phyloP scores from a whole-genome alignment of 2,888 invertebrate genomes.

The Plagiodera versicolora region DNA sequence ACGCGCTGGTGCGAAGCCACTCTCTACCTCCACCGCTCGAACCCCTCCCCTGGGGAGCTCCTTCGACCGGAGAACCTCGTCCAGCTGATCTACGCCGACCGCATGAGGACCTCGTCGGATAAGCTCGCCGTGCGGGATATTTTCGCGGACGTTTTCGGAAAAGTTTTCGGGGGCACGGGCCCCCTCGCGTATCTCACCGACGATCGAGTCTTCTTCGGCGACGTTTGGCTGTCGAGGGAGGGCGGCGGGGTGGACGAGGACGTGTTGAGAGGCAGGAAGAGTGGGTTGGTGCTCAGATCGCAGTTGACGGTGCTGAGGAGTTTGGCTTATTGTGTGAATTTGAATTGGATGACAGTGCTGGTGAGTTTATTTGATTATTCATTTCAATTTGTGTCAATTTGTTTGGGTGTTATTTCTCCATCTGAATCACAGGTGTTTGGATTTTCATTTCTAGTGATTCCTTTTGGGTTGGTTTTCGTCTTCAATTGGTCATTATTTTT shows the following conservation, averaged over 20 bases:
- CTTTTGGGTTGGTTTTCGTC: too few species aligned
- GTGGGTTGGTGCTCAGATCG: slow-evolving; percentile 56
- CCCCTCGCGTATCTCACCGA: slow-evolving; percentile 64
- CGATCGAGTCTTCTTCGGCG: slow-evolving; percentile 65
- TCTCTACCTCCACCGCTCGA: slow-evolving; percentile 52
- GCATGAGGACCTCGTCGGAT: slow-evolving; percentile 82
- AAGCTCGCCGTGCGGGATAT: slow-evolving; percentile 66
- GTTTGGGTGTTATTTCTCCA: too few species aligned
- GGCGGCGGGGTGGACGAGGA: slow-evolving; percentile 40
- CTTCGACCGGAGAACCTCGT: slow-evolving; percentile 60
- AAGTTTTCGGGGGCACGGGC: slow-evolving; percentile 58
- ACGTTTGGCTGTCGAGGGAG: slow-evolving; percentile 57
- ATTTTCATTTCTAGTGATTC: too few species aligned
- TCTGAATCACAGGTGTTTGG: too few species aligned
- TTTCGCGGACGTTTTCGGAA: slow-evolving; percentile 57
- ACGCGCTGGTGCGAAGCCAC: slow-evolving; percentile 88
- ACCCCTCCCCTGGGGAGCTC: slow-evolving; percentile 29
- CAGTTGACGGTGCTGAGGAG: slow-evolving; percentile 75
- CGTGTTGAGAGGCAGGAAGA: slow-evolving; percentile 45
- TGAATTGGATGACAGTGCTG: slow-evolving; percentile 91
- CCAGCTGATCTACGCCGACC: slow-evolving; percentile 79
- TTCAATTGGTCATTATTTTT: too few species aligned
- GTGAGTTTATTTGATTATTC: slow-evolving; percentile 57
- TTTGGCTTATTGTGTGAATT: slow-evolving; percentile 81
- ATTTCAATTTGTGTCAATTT: background rate